These are phyloP conservation scores for Rhineura floridana DNA, from an alignment of 2,113 vertebrate genomes.

Conservation along the genomic window DNA sequence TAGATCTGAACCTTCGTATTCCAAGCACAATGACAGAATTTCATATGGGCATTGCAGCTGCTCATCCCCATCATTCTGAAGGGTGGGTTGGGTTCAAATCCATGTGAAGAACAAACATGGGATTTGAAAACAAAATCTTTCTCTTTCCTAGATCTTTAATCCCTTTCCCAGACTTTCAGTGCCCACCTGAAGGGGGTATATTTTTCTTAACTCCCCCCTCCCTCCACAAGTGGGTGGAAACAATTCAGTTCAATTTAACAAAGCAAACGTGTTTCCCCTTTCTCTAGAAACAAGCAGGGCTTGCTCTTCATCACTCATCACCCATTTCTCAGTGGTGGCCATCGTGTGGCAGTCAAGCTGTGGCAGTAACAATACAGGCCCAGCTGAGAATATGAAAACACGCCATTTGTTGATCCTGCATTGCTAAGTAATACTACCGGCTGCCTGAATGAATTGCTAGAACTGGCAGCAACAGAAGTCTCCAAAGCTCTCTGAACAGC, in stretches of 20 bases:
- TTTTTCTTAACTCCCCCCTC: conserved; percentile 3
- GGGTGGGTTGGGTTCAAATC: not conserved
- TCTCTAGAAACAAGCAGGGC: not conserved
- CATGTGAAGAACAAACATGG: not conserved
- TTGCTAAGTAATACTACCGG: conserved; percentile 63
- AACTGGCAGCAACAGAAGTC: conserved; percentile 62
- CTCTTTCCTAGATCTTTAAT: not conserved
- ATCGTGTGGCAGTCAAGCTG: conserved; percentile 53
- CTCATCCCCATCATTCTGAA: not conserved
- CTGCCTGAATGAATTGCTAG: conserved; percentile 56
- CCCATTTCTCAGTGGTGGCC: conserved; percentile 21
- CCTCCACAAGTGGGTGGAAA: not conserved
- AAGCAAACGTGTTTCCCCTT: not conserved
- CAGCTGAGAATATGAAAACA: conserved; percentile 62
- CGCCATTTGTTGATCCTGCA: conserved; percentile 72
- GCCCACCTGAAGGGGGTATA: not conserved
- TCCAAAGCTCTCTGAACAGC: conserved; percentile 60
- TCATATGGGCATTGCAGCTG: not conserved
- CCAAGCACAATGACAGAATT: not conserved
- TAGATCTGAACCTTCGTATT: not conserved
- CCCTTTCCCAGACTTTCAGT: not conserved
- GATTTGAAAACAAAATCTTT: not conserved
- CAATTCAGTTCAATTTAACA: not conserved
- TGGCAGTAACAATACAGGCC: conserved; percentile 61
- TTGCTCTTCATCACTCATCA: conserved; percentile 15